Percentiles rank a stretch among this genome's conserved stretches.
These are phyloP conservation scores for Carassius carassius DNA, from an alignment of 2,113 vertebrate species.

Conservation along the genomic window DNA sequence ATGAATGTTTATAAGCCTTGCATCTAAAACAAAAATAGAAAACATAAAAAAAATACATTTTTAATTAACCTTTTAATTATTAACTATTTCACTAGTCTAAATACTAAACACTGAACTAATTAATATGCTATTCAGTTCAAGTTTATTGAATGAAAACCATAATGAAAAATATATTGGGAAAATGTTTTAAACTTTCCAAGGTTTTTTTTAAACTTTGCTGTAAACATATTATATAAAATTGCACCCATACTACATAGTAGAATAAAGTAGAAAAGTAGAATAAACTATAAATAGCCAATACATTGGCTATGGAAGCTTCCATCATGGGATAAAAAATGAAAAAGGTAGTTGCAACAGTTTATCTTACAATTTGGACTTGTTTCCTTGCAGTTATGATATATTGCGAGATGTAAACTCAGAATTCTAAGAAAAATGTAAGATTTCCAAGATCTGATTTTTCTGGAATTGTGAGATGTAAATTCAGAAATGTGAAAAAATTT, in stretches of 20 bases:
- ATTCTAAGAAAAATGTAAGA: background rate
- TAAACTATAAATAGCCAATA: background rate
- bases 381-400: no score
- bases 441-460: background rate
- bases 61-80: background rate
- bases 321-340: background rate
- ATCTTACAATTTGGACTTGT: background rate
- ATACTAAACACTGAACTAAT: background rate
- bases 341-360: background rate
- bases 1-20: constrained; percentile 21
- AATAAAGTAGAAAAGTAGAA: background rate
- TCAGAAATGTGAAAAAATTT: background rate
- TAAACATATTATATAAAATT: background rate
- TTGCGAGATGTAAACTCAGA: background rate
- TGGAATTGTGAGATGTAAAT: background rate
- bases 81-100: background rate
- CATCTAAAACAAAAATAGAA: background rate
- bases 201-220: no score
- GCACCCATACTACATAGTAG: background rate
- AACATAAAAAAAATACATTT: background rate
- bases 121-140: background rate
- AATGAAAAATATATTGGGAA: background rate
- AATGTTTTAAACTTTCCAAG: background rate
- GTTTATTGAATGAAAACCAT: background rate
- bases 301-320: background rate